These are phyloP conservation scores for Lasioglossum vierecki DNA, from an alignment of 2,888 invertebrate genomes.

Conservation along the genomic window DNA sequence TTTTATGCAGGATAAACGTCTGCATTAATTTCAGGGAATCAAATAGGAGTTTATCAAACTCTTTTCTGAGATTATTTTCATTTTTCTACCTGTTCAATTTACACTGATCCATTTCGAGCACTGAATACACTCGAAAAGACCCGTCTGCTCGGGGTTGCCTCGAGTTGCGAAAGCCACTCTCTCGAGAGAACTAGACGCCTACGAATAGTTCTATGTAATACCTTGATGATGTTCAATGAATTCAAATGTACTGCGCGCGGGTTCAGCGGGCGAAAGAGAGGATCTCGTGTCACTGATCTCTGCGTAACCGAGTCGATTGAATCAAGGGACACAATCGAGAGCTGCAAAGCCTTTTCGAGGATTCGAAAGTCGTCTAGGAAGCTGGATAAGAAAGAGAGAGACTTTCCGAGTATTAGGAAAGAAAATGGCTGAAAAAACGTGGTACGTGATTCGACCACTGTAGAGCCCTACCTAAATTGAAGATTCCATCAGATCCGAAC, in stretches of 20 bases:
- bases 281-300: constrained; percentile 13
- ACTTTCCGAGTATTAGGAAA: not conserved
- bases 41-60: too few species aligned
- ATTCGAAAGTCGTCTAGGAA: not conserved
- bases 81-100: too few species aligned
- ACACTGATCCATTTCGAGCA: not conserved
- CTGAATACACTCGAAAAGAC: not conserved
- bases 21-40: too few species aligned
- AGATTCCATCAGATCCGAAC: too few species aligned
- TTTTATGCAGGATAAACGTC: too few species aligned
- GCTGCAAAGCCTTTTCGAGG: not conserved
- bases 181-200: constrained; percentile 8
- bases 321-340: constrained; percentile 1
- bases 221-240: constrained; percentile 46
- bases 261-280: constrained; percentile 3
- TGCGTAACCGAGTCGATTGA: not conserved
- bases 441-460: not conserved
- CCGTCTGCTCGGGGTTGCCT: constrained; percentile 3
- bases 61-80: too few species aligned
- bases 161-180: constrained; percentile 20
- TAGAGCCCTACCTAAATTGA: not conserved
- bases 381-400: not conserved
- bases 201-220: constrained; percentile 46
- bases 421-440: not conserved
- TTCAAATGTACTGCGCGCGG: constrained; percentile 29